Conservation (phyloP, 2,113 vertebrate species). For the Myiozetetes cayanensis region DNA sequence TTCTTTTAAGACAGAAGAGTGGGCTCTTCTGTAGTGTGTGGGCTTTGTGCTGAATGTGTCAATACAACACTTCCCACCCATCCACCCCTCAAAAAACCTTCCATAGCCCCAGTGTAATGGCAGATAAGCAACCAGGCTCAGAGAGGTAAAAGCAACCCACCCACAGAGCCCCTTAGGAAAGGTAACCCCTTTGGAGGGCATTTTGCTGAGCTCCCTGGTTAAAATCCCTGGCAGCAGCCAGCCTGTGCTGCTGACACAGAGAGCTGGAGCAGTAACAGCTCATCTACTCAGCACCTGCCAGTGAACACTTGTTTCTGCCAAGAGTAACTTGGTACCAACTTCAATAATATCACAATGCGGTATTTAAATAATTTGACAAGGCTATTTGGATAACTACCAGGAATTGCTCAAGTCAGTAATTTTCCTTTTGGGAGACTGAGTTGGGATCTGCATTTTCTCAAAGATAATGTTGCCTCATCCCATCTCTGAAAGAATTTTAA, state of each 20-base stretch:
- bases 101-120: slow-evolving; percentile 70
- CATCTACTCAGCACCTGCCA: slow-evolving; percentile 85
- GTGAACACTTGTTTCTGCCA: slow-evolving; percentile 73
- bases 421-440: slow-evolving; percentile 70
- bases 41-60: slow-evolving; percentile 74
- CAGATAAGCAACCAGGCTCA: slow-evolving; percentile 68
- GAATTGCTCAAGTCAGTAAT: slow-evolving; percentile 70
- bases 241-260: slow-evolving; percentile 80
- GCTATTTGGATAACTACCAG: slow-evolving; percentile 68
- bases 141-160: slow-evolving; percentile 66
- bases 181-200: not conserved
- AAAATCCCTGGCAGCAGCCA: slow-evolving; percentile 2
- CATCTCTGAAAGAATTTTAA: not conserved
- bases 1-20: not conserved
- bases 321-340: slow-evolving; percentile 84
- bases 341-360: slow-evolving; percentile 80
- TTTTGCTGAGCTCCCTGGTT: slow-evolving; percentile 79
- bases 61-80: not conserved
- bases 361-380: slow-evolving; percentile 82
- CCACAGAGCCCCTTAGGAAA: slow-evolving; percentile 70
- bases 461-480: slow-evolving; percentile 54
- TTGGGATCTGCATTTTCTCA: slow-evolving; percentile 61
- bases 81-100: slow-evolving; percentile 24
- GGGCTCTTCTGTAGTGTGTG: not conserved
- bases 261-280: slow-evolving; percentile 77